Evolutionary conservation across 2,888 invertebrate species (phyloP).

Genomic region (Schizaphis graminum): DNA sequence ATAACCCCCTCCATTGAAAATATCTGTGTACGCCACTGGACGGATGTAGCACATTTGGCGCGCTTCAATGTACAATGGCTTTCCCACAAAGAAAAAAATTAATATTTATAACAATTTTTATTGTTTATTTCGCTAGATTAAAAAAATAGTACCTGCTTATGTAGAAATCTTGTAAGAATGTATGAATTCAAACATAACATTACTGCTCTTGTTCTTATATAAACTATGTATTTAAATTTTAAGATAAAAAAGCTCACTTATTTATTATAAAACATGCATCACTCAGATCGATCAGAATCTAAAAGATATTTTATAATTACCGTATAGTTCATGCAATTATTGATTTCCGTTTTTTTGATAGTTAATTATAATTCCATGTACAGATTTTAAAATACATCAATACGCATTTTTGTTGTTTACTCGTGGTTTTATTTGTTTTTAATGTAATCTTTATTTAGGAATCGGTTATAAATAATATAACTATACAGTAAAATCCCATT

Average conservation of each 20-base stretch:
- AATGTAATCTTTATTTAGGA: not conserved
- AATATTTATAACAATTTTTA: not conserved
- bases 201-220: not conserved
- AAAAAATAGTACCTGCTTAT: too few species aligned
- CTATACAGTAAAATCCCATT: too few species aligned
- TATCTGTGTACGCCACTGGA: too few species aligned
- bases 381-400: not conserved
- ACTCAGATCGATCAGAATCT: not conserved
- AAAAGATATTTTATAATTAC: not conserved
- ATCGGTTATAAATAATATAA: not conserved
- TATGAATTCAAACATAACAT: not conserved
- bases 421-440: not conserved
- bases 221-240: not conserved
- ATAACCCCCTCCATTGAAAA: too few species aligned
- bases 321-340: not conserved
- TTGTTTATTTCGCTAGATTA: not conserved
- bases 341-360: too few species aligned
- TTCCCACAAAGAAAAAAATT: not conserved
- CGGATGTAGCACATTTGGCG: not conserved
- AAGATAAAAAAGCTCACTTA: not conserved
- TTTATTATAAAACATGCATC: not conserved
- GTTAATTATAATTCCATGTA: not conserved
- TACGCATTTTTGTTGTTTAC: not conserved
- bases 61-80: not conserved
- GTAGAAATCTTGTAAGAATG: not conserved